Conservation (phyloP, 2,888 invertebrate species). For the Coleophora flavipennella region DNA sequence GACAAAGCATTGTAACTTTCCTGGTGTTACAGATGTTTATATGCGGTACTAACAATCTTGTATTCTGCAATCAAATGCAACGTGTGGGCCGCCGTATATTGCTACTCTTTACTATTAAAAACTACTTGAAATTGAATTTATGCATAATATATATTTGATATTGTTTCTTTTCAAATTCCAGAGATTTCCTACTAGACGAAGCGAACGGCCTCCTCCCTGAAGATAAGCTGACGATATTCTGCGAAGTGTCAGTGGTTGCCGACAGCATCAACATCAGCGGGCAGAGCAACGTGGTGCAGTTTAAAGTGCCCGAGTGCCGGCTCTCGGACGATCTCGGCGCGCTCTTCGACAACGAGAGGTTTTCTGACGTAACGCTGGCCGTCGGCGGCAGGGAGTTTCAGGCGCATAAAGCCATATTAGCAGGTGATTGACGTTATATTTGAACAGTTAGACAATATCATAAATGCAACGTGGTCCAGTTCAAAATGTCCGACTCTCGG, state of each 20-base stretch:
- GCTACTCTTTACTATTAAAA: too few species aligned
- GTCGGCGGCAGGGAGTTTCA: constrained; percentile 92
- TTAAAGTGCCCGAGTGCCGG: constrained; percentile 96
- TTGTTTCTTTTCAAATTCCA: constrained; percentile 29
- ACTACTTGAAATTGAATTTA: too few species aligned
- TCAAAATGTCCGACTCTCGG: constrained; percentile 96
- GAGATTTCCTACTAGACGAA: constrained; percentile 99
- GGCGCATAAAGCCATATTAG: constrained; percentile 98
- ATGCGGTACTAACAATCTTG: too few species aligned
- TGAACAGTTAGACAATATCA: too few species aligned
- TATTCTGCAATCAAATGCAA: too few species aligned
- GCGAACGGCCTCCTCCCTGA: constrained; percentile 98
- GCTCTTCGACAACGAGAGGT: constrained; percentile 97
- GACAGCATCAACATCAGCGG: constrained; percentile 99
- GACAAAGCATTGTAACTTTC: too few species aligned
- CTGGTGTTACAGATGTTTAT: too few species aligned
- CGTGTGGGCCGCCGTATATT: too few species aligned
- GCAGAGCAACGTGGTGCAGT: constrained; percentile 97
- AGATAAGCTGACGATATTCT: constrained; percentile 99
- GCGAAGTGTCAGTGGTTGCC: constrained; percentile 97
- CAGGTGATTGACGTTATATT: constrained; percentile 68
- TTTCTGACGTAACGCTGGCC: constrained; percentile 97
- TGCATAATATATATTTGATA: too few species aligned
- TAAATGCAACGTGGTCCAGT: too few species aligned
- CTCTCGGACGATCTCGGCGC: constrained; percentile 95